Conservation (phyloP, 2,888 invertebrate genomes). For the Apamea monoglypha region DNA sequence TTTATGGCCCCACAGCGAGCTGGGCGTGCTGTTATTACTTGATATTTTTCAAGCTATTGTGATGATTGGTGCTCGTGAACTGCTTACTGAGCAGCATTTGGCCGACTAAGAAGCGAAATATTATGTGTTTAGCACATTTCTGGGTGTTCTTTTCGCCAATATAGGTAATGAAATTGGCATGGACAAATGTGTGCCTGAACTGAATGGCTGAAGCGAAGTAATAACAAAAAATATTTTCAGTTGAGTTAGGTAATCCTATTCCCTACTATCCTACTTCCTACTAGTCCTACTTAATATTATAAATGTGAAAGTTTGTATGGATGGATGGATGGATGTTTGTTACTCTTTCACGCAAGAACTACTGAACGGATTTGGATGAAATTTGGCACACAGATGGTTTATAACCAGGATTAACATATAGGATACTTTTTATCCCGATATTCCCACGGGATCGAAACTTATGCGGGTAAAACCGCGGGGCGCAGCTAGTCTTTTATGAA, state of each 20-base stretch:
- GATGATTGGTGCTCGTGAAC: slow-evolving; percentile 55
- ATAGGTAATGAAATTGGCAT: not conserved
- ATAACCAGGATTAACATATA: no score
- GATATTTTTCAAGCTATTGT: slow-evolving; percentile 64
- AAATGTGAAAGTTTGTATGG: no score
- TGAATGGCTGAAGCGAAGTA: not conserved
- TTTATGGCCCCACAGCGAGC: slow-evolving; percentile 46
- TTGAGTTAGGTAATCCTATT: not conserved
- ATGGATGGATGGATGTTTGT: no score
- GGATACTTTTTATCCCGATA: no score
- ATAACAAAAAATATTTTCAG: not conserved
- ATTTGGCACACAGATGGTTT: no score
- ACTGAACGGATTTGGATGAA: no score
- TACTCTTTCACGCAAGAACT: no score
- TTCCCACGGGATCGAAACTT: no score
- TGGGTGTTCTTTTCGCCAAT: not conserved
- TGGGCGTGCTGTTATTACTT: slow-evolving; percentile 40
- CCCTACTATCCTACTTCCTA: no score
- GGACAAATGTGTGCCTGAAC: not conserved
- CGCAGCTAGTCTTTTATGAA: no score
- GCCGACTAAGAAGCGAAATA: slow-evolving; percentile 28
- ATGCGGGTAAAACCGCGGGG: no score
- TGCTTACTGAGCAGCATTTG: slow-evolving; percentile 52
- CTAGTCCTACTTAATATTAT: no score
- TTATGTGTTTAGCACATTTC: slow-evolving; percentile 20